Evolutionary conservation across 2,797 vertebrate genomes (phyloP).

Genomic region (Pygocentrus nattereri): DNA sequence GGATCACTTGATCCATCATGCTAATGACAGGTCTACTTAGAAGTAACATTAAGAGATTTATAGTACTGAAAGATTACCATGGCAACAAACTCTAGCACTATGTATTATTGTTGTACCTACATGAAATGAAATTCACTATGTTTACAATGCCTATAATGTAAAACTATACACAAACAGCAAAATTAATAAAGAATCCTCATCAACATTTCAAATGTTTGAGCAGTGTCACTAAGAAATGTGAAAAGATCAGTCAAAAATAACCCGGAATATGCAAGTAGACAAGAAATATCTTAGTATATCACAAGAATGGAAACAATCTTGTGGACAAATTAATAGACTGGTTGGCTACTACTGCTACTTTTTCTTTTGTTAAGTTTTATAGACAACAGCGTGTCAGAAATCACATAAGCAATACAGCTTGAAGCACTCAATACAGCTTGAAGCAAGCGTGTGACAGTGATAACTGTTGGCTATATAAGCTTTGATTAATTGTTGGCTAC

Average conservation of each 20-base stretch:
- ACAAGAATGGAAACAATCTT: too few species aligned
- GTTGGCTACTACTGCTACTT: too few species aligned
- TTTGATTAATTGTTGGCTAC: background rate
- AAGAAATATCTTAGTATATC: too few species aligned
- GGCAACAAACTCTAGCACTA: slow-evolving; percentile 21
- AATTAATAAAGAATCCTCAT: background rate
- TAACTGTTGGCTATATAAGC: too few species aligned
- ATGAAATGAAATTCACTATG: background rate
- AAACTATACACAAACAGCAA: background rate
- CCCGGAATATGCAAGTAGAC: too few species aligned
- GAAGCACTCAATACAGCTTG: too few species aligned
- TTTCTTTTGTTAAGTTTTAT: too few species aligned
- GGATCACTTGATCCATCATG: slow-evolving; percentile 32
- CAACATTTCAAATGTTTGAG: too few species aligned
- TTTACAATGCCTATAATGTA: background rate
- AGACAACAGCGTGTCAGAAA: too few species aligned
- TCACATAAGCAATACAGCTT: too few species aligned
- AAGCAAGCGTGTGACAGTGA: too few species aligned
- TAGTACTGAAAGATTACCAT: slow-evolving; percentile 30
- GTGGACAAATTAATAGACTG: too few species aligned
- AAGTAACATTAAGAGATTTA: slow-evolving; percentile 14
- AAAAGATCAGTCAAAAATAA: background rate
- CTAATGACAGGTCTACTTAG: slow-evolving; percentile 15
- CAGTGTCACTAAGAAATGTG: background rate
- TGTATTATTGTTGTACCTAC: background rate